A percentile compares a stretch with the other conserved stretches of the same genome.
These are phyloP conservation scores for Eupsilia transversa DNA, from an alignment of 2,888 invertebrate genomes.

Conservation along the genomic window DNA sequence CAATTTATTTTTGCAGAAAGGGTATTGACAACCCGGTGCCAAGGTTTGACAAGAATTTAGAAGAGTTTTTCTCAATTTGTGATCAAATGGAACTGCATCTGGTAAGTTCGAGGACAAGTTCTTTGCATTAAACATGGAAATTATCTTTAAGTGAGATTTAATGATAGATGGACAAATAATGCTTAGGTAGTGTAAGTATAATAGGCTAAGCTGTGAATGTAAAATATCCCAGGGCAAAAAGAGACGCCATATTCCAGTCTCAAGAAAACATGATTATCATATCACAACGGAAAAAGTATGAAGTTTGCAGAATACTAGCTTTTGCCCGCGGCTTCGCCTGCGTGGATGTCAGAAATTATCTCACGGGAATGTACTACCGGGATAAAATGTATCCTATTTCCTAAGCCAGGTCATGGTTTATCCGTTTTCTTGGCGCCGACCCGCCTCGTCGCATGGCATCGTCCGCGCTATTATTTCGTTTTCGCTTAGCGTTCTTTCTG, in stretches of 20 bases:
- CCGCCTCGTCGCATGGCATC: no score
- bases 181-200: neutral
- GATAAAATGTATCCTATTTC: no score
- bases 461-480: no score
- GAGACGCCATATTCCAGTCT: neutral
- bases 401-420: no score
- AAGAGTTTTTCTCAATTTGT: conserved; percentile 98
- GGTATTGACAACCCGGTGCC: conserved; percentile 94
- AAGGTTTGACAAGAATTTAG: conserved; percentile 96
- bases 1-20: conserved; percentile 90
- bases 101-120: conserved; percentile 86
- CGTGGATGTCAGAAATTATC: no score
- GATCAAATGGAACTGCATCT: conserved; percentile 98
- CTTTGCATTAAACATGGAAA: neutral
- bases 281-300: neutral
- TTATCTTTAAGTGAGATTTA: neutral
- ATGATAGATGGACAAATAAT: neutral
- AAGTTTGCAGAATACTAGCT: neutral
- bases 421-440: no score
- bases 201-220: neutral
- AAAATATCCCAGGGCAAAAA: neutral
- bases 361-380: no score
- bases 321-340: no score
- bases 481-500: no score
- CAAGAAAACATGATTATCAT: neutral